Evolutionary conservation across 2,888 invertebrate genomes (phyloP), one percentile per base, ranked within the genome.

Genomic region (Harpagoxenus sublaevis): DNA sequence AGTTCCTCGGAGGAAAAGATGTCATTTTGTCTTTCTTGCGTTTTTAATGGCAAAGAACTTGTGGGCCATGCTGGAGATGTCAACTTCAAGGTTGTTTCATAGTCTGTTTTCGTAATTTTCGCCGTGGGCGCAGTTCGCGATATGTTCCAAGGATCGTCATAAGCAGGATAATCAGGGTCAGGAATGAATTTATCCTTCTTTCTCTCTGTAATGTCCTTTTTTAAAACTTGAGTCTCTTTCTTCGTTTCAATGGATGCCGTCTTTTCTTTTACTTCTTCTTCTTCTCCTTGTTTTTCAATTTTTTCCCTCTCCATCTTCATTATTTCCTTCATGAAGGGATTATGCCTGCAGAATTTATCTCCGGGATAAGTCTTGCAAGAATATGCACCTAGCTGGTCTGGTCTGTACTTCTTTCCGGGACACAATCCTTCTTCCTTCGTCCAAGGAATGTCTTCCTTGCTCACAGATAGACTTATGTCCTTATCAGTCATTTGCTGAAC

Each of bases 381-480:
- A 66, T 89, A 91, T 0, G 91, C 90, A 0, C 89, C 86, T 3
- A 51, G 53, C 45, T 88, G 88, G 0, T 84, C 10, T 0, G 93
- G 92, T 73, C 92, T 88, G 51, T 92, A 94, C 77, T 93, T 93
- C 9, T 89, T 89, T 1, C 92, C 94, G 15, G 88, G 91, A 62
- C 94, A 94, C 4, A 84, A 15, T 23, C 86, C 90, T 18, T 89
- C 87, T 5, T 89, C 68, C 39, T 91, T 91, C 0, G 89, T 90
- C 89, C 92, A 89, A 6, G 90, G 88, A 77, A 92, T 92, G 10
- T 92, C 87, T 28, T 93, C 92, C 18, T 88, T 84, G 31, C 91
- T 92, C 39, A 75, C 42, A 0, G 63, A 82, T 23, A 79, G 2
- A 10, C 42, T 79, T 15, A 88, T 9, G 18, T 84, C 87, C 62